Evolutionary conservation across 2,797 vertebrate genomes (phyloP).

Genomic region (Myotis findleyi): DNA sequence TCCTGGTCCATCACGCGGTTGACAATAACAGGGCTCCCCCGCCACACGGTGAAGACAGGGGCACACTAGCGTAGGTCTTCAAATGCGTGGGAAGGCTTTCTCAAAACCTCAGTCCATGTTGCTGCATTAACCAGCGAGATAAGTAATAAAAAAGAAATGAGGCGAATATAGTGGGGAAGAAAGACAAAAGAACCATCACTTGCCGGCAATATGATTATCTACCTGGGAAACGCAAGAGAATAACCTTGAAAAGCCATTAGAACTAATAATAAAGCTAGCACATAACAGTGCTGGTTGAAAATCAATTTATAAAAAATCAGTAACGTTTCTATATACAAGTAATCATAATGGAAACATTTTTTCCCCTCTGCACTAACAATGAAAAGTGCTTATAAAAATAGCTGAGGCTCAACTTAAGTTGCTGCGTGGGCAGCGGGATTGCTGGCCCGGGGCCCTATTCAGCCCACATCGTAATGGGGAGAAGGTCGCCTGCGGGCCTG

Average conservation of each 20-base stretch:
- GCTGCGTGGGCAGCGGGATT: accelerated
- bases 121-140: not conserved
- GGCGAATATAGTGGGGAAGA: not conserved
- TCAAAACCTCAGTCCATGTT: not conserved
- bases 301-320: not conserved
- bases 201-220: accelerated
- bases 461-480: accelerated
- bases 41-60: not conserved
- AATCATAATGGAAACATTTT: not conserved
- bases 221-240: not conserved
- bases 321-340: not conserved
- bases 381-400: not conserved
- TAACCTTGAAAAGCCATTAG: not conserved
- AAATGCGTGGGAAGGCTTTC: not conserved
- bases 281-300: not conserved
- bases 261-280: not conserved
- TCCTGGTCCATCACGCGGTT: not conserved
- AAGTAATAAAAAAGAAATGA: not conserved
- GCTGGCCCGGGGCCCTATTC: accelerated
- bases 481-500: no score
- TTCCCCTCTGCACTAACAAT: not conserved
- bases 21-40: not conserved
- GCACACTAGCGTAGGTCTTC: accelerated
- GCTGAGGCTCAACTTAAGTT: not conserved
- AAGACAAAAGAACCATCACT: not conserved